Percentiles rank a stretch among this genome's conserved stretches.
Evolutionary conservation across 2,797 vertebrate species (phyloP).

Genomic region (Xiphorhynchus erythropygius): DNA sequence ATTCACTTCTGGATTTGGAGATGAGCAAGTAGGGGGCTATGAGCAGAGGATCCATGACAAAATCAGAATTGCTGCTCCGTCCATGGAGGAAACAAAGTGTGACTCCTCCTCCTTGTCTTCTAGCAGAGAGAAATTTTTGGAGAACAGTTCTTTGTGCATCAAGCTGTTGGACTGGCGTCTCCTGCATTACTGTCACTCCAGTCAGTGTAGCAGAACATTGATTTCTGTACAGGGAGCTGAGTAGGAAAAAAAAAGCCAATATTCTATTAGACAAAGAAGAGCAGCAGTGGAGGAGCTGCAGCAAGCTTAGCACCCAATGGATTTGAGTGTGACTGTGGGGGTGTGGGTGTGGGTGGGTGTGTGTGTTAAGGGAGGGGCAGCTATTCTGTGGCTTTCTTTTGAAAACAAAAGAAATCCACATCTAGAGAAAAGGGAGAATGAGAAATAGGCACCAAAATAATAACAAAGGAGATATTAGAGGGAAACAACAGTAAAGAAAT

Average conservation of each 20-base stretch:
- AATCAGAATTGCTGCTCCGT: background rate
- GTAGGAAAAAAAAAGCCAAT: conserved; percentile 8
- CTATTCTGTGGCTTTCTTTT: background rate
- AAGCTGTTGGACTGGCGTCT: background rate
- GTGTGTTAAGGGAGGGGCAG: background rate
- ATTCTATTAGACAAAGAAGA: conserved; percentile 59
- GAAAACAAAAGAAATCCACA: background rate
- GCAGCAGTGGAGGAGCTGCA: background rate
- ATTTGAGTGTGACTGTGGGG: background rate
- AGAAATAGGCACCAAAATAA: background rate
- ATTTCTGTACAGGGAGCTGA: conserved; percentile 56
- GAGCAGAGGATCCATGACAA: background rate
- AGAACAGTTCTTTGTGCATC: conserved; percentile 3
- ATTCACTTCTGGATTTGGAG: background rate
- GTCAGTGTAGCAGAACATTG: conserved; percentile 65
- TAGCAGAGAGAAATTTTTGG: background rate
- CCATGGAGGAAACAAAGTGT: background rate
- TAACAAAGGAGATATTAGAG: background rate
- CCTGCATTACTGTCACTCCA: conserved; percentile 4
- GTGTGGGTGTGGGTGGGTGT: background rate
- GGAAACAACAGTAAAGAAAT: background rate
- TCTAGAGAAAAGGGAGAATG: background rate
- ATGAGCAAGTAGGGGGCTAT: accelerated
- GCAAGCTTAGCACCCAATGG: background rate
- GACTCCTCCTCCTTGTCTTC: background rate